Percentiles rank a stretch among this genome's conserved stretches.
phyloP scores from a whole-genome alignment of 2,888 invertebrate species.

The Subacronicta megacephala region DNA sequence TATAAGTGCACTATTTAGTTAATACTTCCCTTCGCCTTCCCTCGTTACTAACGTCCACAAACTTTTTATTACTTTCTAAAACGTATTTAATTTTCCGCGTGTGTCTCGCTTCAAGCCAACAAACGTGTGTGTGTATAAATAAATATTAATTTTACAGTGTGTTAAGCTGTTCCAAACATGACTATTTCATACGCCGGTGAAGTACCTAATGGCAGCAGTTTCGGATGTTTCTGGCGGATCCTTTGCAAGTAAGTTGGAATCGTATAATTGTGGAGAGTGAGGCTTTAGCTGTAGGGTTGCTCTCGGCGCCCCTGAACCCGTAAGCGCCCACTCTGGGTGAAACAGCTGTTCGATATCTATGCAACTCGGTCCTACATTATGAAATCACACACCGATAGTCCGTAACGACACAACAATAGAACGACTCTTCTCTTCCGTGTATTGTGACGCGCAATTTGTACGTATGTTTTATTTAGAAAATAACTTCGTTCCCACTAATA shows the following conservation, averaged over 20 bases:
- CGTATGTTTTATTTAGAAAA: constrained; percentile 62
- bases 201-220: constrained; percentile 97
- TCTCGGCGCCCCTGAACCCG: constrained; percentile 46
- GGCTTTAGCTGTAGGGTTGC: constrained; percentile 57
- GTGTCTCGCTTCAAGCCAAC: constrained; percentile 82
- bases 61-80: constrained; percentile 87
- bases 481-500: constrained; percentile 51
- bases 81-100: constrained; percentile 87
- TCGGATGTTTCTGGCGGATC: constrained; percentile 97
- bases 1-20: constrained; percentile 75
- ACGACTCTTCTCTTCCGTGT: constrained; percentile 57
- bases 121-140: constrained; percentile 86
- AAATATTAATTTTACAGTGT: constrained; percentile 83
- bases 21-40: constrained; percentile 80
- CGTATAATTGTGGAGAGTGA: constrained; percentile 58
- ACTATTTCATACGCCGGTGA: constrained; percentile 97
- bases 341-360: constrained; percentile 78
- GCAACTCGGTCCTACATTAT: constrained; percentile 64
- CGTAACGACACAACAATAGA: constrained; percentile 71
- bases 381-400: constrained; percentile 66
- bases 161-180: constrained; percentile 89
- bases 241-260: constrained; percentile 93
- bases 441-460: constrained; percentile 66
- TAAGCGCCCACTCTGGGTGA: constrained; percentile 48
- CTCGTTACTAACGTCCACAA: constrained; percentile 74